Evolutionary conservation across 2,113 vertebrate genomes (phyloP).

Genomic region (Pogona vitticeps): DNA sequence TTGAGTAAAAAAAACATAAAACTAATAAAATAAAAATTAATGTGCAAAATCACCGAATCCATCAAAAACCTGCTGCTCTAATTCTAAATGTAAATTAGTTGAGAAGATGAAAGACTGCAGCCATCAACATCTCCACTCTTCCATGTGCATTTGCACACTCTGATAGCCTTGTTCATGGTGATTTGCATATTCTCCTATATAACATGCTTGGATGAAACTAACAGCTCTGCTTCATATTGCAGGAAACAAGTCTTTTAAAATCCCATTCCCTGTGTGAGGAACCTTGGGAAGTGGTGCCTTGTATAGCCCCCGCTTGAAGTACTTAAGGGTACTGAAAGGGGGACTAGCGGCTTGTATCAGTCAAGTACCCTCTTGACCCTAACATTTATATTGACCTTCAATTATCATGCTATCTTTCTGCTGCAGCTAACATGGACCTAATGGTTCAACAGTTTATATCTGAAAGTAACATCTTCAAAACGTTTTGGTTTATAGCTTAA

Average conservation of each 20-base stretch:
- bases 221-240: conserved; percentile 5
- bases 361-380: neutral
- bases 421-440: neutral
- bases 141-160: conserved; percentile 29
- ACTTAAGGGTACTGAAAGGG: no score
- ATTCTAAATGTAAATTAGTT: conserved; percentile 33
- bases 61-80: conserved; percentile 1
- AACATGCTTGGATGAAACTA: conserved; percentile 7
- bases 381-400: neutral
- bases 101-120: conserved; percentile 24
- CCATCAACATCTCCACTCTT: conserved; percentile 5
- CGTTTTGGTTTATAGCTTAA: neutral
- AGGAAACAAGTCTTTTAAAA: conserved; percentile 7
- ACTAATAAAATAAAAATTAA: neutral
- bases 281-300: neutral
- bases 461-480: neutral
- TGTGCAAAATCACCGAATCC: conserved; percentile 16
- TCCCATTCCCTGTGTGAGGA: neutral
- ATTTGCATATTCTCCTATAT: conserved; percentile 31
- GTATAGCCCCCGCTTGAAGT: no score
- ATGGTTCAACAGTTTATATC: neutral
- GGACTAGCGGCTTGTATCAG: no score
- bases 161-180: conserved; percentile 26
- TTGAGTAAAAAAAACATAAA: conserved; percentile 10
- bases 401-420: neutral